Conservation (phyloP, 37 sponge, comb jelly and placozoan genomes). For the Crambe crambe region DNA sequence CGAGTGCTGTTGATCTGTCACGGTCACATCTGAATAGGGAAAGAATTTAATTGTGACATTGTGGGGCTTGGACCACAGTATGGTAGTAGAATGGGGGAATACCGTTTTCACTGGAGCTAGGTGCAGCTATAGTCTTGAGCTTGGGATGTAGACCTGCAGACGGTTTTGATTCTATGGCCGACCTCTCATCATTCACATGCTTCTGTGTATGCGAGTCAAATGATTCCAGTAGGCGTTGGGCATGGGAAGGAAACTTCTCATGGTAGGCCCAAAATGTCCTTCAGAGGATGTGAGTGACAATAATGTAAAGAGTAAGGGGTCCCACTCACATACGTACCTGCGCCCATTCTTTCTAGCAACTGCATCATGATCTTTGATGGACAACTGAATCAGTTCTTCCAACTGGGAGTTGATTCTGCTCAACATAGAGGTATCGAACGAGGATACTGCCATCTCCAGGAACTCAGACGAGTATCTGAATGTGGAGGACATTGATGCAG, state of each 20-base stretch:
- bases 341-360: constrained; percentile 56
- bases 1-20: neutral
- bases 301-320: neutral
- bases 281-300: neutral
- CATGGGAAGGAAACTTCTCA: constrained; percentile 37
- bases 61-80: too few species aligned
- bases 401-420: constrained; percentile 15
- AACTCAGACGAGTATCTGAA: constrained; percentile 48
- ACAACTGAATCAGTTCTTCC: constrained; percentile 38
- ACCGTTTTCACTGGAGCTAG: neutral
- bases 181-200: constrained; percentile 55
- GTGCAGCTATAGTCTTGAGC: too few species aligned
- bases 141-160: too few species aligned
- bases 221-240: constrained; percentile 38
- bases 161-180: constrained; percentile 12
- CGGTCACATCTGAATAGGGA: neutral
- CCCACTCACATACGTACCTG: constrained; percentile 20
- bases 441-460: neutral
- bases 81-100: too few species aligned
- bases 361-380: constrained; percentile 66
- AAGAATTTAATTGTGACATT: too few species aligned
- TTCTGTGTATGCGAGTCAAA: constrained; percentile 51
- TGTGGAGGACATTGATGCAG: neutral
- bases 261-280: constrained; percentile 78
- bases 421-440: constrained; percentile 31